These are phyloP conservation scores for Polyommatus icarus DNA, from an alignment of 2,888 invertebrate species.

Conservation along the genomic window DNA sequence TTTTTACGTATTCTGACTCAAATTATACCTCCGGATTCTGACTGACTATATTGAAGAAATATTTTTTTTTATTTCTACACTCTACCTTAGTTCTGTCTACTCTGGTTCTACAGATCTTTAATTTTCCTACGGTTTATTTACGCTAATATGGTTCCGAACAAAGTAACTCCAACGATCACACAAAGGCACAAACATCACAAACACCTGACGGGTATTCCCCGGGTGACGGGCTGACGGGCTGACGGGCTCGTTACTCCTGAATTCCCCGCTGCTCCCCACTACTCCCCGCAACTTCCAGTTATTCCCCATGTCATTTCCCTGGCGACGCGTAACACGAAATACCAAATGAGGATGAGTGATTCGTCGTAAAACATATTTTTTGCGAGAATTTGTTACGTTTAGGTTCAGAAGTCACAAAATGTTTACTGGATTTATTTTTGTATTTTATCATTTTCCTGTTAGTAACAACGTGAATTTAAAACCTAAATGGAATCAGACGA, in stretches of 20 bases:
- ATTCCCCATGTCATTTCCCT: not conserved
- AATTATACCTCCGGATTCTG: too few species aligned
- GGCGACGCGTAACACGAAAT: slow-evolving; percentile 1
- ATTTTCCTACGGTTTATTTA: too few species aligned
- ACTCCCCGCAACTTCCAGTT: not conserved
- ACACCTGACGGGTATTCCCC: too few species aligned
- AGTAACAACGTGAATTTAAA: not conserved
- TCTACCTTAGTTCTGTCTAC: too few species aligned
- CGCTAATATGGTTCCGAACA: too few species aligned
- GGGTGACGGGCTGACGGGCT: not conserved
- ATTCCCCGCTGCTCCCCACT: not conserved
- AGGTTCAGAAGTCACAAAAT: not conserved
- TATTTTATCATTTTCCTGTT: not conserved
- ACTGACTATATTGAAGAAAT: too few species aligned
- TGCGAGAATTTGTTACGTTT: not conserved
- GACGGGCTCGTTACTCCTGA: not conserved
- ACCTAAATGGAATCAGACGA: too few species aligned
- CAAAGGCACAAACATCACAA: too few species aligned
- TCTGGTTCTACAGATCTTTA: too few species aligned
- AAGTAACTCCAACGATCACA: too few species aligned
- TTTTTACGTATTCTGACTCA: too few species aligned
- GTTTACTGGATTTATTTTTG: not conserved
- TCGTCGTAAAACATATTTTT: not conserved
- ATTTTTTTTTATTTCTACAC: too few species aligned
- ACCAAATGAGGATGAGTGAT: not conserved